phyloP scores from a whole-genome alignment of 2,888 invertebrate genomes.

The Thymelicus acteon region DNA sequence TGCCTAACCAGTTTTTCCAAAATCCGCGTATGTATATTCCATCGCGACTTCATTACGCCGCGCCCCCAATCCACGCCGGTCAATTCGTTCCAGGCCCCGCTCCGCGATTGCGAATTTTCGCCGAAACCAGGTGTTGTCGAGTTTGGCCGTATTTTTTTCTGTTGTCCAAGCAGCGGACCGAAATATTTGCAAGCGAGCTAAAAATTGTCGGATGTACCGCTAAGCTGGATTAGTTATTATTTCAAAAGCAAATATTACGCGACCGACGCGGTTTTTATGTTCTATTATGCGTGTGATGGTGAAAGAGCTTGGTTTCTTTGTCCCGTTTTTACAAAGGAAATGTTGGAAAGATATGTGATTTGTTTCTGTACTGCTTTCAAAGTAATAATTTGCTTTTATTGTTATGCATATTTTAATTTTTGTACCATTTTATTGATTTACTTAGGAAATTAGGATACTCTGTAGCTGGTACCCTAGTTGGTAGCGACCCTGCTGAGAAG shows the following conservation, averaged over 20 bases:
- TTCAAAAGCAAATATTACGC: constrained; percentile 14
- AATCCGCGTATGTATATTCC: constrained; percentile 17
- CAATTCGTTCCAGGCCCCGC: constrained; percentile 20
- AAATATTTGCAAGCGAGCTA: constrained; percentile 18
- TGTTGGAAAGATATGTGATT: too few species aligned
- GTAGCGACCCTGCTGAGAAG: too few species aligned
- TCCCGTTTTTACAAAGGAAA: background rate
- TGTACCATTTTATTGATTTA: too few species aligned
- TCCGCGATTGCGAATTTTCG: constrained; percentile 20
- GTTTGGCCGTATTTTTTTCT: constrained; percentile 13
- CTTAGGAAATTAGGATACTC: too few species aligned
- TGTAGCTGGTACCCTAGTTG: too few species aligned
- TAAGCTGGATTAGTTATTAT: constrained; percentile 23
- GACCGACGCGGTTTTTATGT: constrained; percentile 8
- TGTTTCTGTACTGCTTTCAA: too few species aligned
- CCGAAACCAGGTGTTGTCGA: constrained; percentile 23
- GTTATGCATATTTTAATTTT: too few species aligned
- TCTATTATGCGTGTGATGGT: background rate
- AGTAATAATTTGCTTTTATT: too few species aligned
- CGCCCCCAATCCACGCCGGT: constrained; percentile 10
- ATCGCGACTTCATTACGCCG: constrained; percentile 20
- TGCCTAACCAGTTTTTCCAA: constrained; percentile 11
- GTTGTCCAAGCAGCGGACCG: constrained; percentile 8
- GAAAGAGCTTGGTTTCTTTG: background rate
- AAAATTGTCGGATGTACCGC: constrained; percentile 12